Evolutionary conservation across 2,113 vertebrate species (phyloP).

Genomic region (Gadus macrocephalus): DNA sequence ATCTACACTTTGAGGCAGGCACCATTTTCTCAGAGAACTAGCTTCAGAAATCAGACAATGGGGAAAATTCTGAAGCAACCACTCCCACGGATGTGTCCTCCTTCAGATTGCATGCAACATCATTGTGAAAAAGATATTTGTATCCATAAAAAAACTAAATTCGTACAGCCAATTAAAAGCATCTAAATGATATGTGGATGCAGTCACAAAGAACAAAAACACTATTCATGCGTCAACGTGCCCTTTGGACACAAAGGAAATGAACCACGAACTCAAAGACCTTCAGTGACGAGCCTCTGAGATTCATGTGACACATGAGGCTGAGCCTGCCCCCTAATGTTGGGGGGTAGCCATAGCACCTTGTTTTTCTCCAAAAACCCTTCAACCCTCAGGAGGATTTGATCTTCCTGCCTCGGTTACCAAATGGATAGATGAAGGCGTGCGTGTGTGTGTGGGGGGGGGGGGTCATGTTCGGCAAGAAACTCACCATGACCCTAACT

Average conservation of each 20-base stretch:
- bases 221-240: neutral
- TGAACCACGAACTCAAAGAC: too few relatives aligned
- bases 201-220: neutral
- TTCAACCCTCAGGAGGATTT: slow-evolving; percentile 65
- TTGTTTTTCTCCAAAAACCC: slow-evolving; percentile 75
- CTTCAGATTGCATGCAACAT: neutral
- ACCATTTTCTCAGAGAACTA: too few relatives aligned
- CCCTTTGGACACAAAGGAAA: neutral
- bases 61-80: neutral
- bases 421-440: slow-evolving; percentile 52
- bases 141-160: neutral
- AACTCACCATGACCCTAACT: neutral
- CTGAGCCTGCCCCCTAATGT: slow-evolving; percentile 8
- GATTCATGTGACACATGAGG: neutral
- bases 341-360: slow-evolving; percentile 56
- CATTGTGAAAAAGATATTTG: neutral
- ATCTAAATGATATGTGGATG: neutral
- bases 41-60: neutral
- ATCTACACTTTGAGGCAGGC: neutral
- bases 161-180: neutral
- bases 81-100: neutral
- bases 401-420: slow-evolving; percentile 61
- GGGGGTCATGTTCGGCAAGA: neutral
- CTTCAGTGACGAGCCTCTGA: too few relatives aligned
- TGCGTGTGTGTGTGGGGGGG: neutral